Conservation (phyloP, 1,140 invertebrate species). For the Sitophilus oryzae region DNA sequence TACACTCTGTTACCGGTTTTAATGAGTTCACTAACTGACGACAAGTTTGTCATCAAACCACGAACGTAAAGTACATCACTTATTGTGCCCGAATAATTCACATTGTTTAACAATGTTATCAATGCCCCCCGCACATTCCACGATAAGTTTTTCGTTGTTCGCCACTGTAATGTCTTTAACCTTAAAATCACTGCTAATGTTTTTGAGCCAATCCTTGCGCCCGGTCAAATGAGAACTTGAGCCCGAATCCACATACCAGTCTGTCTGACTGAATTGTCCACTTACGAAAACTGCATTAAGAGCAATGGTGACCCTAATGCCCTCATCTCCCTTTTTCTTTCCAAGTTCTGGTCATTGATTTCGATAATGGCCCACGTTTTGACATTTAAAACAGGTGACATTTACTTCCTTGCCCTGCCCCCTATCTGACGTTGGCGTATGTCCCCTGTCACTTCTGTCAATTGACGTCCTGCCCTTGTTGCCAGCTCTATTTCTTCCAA, state of each 20-base stretch:
- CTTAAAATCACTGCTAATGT: not conserved
- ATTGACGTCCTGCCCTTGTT: too few relatives aligned
- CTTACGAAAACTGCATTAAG: not conserved
- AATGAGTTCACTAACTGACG: constrained; percentile 33
- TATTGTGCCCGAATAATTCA: constrained; percentile 2
- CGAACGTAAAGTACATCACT: constrained; percentile 31
- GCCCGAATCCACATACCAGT: not conserved
- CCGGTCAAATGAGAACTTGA: not conserved
- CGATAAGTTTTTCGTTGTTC: not conserved
- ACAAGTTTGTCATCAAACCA: constrained; percentile 31
- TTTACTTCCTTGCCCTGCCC: too few relatives aligned
- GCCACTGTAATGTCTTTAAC: not conserved
- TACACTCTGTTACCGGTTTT: constrained; percentile 34
- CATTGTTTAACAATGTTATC: not conserved
- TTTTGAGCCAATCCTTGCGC: not conserved
- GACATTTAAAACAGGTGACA: too few relatives aligned
- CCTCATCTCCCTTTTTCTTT: too few relatives aligned
- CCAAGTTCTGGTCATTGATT: too few relatives aligned
- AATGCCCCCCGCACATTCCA: not conserved
- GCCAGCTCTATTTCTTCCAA: too few relatives aligned
- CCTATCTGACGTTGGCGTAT: too few relatives aligned
- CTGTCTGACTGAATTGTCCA: not conserved
- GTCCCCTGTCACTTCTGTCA: too few relatives aligned
- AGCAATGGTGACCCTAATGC: too few relatives aligned
- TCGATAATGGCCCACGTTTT: too few relatives aligned